Conservation (phyloP, 2,797 vertebrate genomes). For the Ciconia nigra region DNA sequence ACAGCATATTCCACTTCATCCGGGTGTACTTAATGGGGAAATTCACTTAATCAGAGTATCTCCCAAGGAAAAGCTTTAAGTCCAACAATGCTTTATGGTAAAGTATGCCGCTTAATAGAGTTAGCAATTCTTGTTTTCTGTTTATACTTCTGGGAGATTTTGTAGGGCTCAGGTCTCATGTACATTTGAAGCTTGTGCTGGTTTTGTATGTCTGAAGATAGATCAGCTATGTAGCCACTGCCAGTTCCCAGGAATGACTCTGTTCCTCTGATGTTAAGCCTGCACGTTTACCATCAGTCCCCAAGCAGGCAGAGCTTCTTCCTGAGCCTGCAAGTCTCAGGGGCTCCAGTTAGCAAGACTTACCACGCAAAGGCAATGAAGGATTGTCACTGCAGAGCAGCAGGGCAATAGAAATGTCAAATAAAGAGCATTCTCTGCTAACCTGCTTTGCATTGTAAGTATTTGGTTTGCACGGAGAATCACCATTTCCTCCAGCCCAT, state of each 20-base stretch:
- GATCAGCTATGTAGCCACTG: neutral
- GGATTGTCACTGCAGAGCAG: neutral
- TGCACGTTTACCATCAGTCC: neutral
- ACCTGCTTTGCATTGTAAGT: neutral
- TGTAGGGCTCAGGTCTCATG: neutral
- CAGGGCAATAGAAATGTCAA: neutral
- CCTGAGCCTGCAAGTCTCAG: neutral
- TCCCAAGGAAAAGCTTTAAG: neutral
- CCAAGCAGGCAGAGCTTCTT: neutral
- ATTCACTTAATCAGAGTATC: neutral
- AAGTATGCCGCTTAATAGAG: neutral
- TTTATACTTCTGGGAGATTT: neutral
- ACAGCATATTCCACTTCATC: neutral
- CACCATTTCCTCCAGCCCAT: conserved; percentile 47
- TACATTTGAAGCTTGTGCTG: neutral
- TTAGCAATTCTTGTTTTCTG: neutral
- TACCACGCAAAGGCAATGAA: neutral
- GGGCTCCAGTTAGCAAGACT: neutral
- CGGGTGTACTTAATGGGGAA: neutral
- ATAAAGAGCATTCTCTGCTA: neutral
- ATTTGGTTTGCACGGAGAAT: conserved; percentile 29
- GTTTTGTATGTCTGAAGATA: neutral
- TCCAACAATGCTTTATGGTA: neutral
- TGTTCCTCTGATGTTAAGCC: neutral
- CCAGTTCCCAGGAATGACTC: neutral